phyloP scores from a whole-genome alignment of 2,888 invertebrate genomes.

The Phengaris arion region DNA sequence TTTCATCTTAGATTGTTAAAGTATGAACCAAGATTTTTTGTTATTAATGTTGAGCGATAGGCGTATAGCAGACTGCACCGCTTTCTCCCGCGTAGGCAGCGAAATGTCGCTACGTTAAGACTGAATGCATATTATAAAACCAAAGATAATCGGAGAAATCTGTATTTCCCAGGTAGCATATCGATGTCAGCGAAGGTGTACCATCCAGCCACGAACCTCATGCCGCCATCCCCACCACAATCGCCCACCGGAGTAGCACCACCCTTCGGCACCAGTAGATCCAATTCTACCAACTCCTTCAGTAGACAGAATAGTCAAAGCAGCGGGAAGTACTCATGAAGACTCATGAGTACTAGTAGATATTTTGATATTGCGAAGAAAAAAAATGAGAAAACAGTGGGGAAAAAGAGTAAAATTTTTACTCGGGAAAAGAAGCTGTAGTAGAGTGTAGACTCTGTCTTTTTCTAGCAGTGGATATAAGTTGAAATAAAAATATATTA shows the following conservation, averaged over 20 bases:
- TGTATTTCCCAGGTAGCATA: conserved; percentile 55
- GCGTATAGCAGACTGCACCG: no score
- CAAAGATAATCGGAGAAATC: accelerated
- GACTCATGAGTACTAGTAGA: background rate
- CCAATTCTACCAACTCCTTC: conserved; percentile 45
- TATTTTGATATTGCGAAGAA: background rate
- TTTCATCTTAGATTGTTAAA: no score
- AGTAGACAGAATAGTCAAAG: conserved; percentile 61
- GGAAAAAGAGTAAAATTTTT: background rate
- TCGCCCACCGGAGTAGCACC: conserved; percentile 57
- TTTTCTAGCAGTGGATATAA: background rate
- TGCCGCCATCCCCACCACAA: conserved; percentile 59
- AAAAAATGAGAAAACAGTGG: background rate
- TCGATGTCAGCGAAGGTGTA: conserved; percentile 63
- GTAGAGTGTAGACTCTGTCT: background rate
- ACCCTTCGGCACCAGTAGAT: conserved; percentile 42
- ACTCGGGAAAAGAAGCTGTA: background rate
- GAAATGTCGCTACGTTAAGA: no score
- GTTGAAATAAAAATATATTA: background rate
- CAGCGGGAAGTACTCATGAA: conserved; percentile 53
- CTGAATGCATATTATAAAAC: no score
- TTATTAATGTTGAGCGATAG: no score
- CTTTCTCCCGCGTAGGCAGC: no score
- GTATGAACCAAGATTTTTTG: no score
- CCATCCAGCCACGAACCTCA: conserved; percentile 69